These are phyloP conservation scores for Turritopsis dohrnii DNA, from an alignment of 30 jellyfish, hydroid and myxozoan species.

Conservation along the genomic window DNA sequence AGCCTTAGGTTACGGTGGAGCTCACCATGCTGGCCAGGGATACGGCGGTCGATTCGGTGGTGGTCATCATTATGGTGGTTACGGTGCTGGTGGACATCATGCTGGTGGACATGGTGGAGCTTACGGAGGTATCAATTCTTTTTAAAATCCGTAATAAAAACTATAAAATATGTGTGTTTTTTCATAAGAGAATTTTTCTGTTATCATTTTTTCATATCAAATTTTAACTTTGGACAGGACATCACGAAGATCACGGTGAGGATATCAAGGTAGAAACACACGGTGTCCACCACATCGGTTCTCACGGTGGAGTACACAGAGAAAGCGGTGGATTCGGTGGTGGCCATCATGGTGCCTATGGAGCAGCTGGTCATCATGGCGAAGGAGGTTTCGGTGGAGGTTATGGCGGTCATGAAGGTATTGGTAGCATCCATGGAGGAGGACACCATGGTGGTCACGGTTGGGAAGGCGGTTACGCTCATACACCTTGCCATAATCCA, in stretches of 20 bases:
- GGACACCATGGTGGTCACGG: constrained; percentile 30
- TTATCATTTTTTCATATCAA: not conserved
- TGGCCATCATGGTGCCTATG: constrained; percentile 20
- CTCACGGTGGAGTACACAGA: constrained; percentile 3
- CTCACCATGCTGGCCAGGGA: constrained; percentile 28
- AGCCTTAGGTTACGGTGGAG: constrained; percentile 34
- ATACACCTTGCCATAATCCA: constrained; percentile 19
- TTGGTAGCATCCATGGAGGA: constrained; percentile 45
- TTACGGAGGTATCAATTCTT: constrained; percentile 28
- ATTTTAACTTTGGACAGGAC: constrained; percentile 15
- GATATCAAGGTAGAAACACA: constrained; percentile 40
- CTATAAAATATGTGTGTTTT: not conserved
- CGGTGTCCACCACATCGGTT: constrained; percentile 37
- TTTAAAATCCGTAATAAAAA: not conserved
- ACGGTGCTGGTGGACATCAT: constrained; percentile 37
- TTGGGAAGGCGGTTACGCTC: not conserved
- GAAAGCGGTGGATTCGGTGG: constrained; percentile 18
- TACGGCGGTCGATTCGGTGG: constrained; percentile 23
- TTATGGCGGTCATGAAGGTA: constrained; percentile 35
- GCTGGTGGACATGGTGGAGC: constrained; percentile 42
- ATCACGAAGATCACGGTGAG: constrained; percentile 42
- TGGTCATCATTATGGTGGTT: constrained; percentile 36
- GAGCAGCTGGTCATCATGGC: constrained; percentile 38
- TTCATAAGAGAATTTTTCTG: not conserved
- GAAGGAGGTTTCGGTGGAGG: constrained; percentile 71